Evolutionary conservation across 2,888 invertebrate species (phyloP).

Genomic region (Sesamia inferens): DNA sequence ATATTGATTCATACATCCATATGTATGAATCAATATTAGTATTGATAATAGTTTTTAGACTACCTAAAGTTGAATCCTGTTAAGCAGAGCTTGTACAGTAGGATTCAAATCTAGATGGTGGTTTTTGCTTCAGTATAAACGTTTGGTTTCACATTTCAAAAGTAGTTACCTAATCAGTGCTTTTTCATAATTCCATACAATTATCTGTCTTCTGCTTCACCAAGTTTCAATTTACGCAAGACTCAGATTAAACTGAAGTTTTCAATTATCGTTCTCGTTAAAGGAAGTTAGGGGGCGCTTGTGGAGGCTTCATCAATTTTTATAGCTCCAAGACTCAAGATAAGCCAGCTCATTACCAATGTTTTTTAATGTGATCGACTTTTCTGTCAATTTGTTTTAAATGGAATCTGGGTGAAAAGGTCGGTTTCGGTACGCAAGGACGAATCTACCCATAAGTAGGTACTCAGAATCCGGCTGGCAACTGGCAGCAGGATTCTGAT

Average conservation of each 20-base stretch:
- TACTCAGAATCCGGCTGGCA: neutral
- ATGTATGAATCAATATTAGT: neutral
- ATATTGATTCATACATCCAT: too few relatives aligned
- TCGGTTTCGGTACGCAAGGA: conserved; percentile 13
- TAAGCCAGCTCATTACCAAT: conserved; percentile 77
- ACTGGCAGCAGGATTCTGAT: neutral
- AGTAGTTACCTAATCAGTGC: conserved; percentile 49
- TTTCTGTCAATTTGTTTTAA: conserved; percentile 60
- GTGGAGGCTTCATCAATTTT: conserved; percentile 79
- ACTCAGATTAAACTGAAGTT: conserved; percentile 82
- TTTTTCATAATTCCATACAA: conserved; percentile 72
- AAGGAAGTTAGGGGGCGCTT: conserved; percentile 70
- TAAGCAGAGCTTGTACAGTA: too few relatives aligned
- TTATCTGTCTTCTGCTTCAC: conserved; percentile 75
- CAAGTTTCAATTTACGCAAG: conserved; percentile 80
- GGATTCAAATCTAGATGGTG: too few relatives aligned
- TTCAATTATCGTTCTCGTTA: conserved; percentile 84
- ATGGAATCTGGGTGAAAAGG: conserved; percentile 46
- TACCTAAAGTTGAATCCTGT: neutral
- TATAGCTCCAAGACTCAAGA: conserved; percentile 73
- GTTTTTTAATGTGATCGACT: conserved; percentile 67
- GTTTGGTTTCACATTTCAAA: conserved; percentile 14
- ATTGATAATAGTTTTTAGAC: neutral
- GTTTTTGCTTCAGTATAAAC: conserved; percentile 12
- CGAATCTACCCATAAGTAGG: neutral